Evolutionary conservation across 2,113 vertebrate species (phyloP).

Genomic region (Herpetotheres cachinnans): DNA sequence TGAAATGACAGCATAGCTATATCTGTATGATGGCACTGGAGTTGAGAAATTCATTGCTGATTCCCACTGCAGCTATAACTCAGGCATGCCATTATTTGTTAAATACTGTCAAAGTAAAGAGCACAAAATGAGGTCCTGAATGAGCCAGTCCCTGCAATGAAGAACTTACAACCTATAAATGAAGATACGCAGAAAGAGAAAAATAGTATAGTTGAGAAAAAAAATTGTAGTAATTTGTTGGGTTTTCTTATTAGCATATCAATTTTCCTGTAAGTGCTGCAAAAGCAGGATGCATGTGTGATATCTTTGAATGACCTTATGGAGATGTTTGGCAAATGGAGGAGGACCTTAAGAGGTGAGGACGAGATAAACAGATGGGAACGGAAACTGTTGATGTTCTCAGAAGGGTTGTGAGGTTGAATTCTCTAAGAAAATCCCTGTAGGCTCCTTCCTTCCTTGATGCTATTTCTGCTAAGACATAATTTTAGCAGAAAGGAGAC

Average conservation of each 20-base stretch:
- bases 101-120: neutral
- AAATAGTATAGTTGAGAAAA: neutral
- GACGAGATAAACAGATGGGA: neutral
- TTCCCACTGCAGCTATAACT: neutral
- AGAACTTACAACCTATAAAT: neutral
- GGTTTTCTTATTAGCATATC: neutral
- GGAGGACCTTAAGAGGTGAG: neutral
- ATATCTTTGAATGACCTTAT: neutral
- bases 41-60: neutral
- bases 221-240: neutral
- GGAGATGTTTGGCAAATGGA: neutral
- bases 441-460: neutral
- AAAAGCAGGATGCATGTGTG: neutral
- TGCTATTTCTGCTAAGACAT: neutral
- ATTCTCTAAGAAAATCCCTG: neutral
- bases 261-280: neutral
- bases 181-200: neutral
- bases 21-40: neutral
- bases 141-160: neutral
- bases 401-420: neutral
- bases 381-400: neutral
- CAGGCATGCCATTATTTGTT: neutral
- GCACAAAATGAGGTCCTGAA: neutral
- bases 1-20: slow-evolving; percentile 4
- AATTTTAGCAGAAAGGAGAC: neutral